Evolutionary conservation across 2,797 vertebrate genomes (phyloP), one percentile per base, ranked within the genome.

Genomic region (Melanotaenia boesemani): DNA sequence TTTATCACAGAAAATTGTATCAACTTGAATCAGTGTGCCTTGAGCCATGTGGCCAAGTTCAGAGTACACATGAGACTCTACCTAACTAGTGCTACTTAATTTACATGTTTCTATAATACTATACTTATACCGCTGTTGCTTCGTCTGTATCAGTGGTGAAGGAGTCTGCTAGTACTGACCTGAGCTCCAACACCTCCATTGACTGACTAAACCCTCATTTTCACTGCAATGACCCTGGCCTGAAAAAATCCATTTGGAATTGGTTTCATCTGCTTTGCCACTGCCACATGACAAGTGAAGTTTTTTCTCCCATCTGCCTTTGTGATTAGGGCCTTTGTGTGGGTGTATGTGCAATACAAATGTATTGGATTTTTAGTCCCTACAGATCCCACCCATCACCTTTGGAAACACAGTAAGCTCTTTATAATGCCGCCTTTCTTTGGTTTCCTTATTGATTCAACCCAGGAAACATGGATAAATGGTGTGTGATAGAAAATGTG

Each of bases 391-490:
- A 62, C 70, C 36, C 24, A 52, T 80, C 71, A 71, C 73, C 78
- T 79, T 72, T 74, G 67, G 54, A 73, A 80, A 74, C 54, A 32
- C 13, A 59, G 52, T 60, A 64, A 68, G 74, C 80, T 79, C 72
- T 77, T n/a, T 28, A 28, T 70, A 67, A 74, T 50, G 20, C 64
- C 3, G 16, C 39, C 34, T 78, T 64, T 64, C 71, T 72, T 68
- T 70, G 62, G 58, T 83, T 85, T 68, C 73, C 77, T 82, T 70
- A 76, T 76, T 52, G 74, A 37, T 61, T 36, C 80, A 82, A 81
- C 66, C 59, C 67, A 3, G 65, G 86, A 66, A 56, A 81, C 89
- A 91, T 93, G 83, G 79, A 88, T 90, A 72, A 1, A 54, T 26
- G 16, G 2, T 28, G 50, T 20, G 26, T 63, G 66, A 36, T 44